Base-by-base conservation (phyloP, 2,113 vertebrate species). In the Caloenas nicobarica region DNA sequence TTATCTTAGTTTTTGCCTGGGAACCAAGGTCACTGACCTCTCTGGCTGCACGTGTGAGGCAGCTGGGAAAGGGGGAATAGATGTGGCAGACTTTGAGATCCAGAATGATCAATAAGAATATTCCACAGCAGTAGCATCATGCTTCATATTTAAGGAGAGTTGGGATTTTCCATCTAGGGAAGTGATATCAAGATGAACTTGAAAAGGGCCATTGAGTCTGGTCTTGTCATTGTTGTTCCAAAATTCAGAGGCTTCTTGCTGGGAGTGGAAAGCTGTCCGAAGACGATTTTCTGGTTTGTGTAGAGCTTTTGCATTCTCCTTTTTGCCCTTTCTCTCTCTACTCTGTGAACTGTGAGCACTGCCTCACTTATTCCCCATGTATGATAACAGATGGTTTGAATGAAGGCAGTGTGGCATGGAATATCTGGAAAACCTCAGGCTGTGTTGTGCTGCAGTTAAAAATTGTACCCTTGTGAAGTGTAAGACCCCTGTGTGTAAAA, bases 341-440 rank as follows among this genome's bases (percentile, higher is more conserved):
- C 4, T 42, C 28, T 22, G 7, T 36, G 3, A 54, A 29, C 11
- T 48, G 7, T 44, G 22, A 61, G 7, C 26, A 15, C 26, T 50
- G 5, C 48, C 13, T 21, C 33, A 11, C 18, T 5, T 8, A 1
- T 25, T 77, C 26, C 8, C 2, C 33, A 7, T 1, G 0, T 66
- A 7, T 9, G 34, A 6, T 6, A 70, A 61, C 0, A 5, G 16
- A 7, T 29, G 33, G 7, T 6, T 46, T 65, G 31, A 38, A 29
- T 40, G 33, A 31, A 22, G 10, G n/a, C 5, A 18, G 4, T 51
- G 44, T 16, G 10, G 8, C 26, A 40, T 0, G 0, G 26, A 46
- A 11, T 42, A 29, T 29, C 48, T 5, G 23, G 33, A 66, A 76
- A 28, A 6, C 5, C 5, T 83, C 17, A 3, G 0, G 2, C 10